Percentiles rank a stretch among this genome's conserved stretches.
phyloP scores from a whole-genome alignment of 2,888 invertebrate genomes.

The Ochropleura plecta region DNA sequence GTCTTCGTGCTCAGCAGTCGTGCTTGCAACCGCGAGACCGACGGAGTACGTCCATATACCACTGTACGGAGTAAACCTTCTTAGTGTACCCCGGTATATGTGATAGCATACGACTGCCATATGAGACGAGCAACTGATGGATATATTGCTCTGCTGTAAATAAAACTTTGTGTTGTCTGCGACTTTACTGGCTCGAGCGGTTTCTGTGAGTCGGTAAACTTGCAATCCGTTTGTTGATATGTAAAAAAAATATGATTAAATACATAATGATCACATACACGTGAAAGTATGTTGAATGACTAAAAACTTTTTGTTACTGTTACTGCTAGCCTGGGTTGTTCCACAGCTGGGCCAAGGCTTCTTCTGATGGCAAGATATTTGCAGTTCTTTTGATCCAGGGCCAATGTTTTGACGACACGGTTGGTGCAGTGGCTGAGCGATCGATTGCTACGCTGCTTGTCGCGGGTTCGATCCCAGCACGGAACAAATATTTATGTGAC shows the following conservation, averaged over 20 bases:
- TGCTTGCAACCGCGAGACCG: not conserved
- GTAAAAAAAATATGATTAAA: not conserved
- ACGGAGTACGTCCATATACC: not conserved
- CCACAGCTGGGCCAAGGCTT: not conserved
- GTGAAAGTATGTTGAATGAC: not conserved
- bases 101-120: slow-evolving; percentile 3
- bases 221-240: slow-evolving; percentile 2
- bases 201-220: slow-evolving; percentile 12
- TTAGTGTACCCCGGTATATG: not conserved
- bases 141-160: slow-evolving; percentile 49
- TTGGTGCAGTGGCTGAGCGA: too few relatives aligned
- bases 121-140: slow-evolving; percentile 48
- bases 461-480: too few relatives aligned
- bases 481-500: too few relatives aligned
- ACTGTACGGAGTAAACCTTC: slow-evolving; percentile 19
- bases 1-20: not conserved
- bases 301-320: not conserved
- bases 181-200: slow-evolving; percentile 7
- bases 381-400: not conserved
- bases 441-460: too few relatives aligned
- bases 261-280: not conserved
- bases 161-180: slow-evolving; percentile 44
- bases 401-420: too few relatives aligned
- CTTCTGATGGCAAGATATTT: not conserved
- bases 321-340: not conserved